Base-by-base conservation (phyloP, 2,797 vertebrate species). In the Huso huso region DNA sequence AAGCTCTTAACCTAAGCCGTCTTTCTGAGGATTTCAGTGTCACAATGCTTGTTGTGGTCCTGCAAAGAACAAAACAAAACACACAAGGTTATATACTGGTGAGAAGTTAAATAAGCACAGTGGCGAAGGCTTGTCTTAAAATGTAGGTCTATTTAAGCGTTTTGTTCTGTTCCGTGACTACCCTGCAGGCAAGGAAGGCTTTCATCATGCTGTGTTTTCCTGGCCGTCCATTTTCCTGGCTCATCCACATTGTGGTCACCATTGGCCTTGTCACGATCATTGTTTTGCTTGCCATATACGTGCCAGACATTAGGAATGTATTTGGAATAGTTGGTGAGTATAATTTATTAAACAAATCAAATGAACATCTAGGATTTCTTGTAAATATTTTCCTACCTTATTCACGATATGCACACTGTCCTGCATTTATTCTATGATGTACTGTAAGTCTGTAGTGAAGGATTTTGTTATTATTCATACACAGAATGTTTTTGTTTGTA, bases 261-360 rank as follows among this genome's bases (percentile, higher is more conserved):
- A 63, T 95, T 59, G 15, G 62, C 8, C 86, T 97, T 76, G 89
- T 95, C 68, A 51, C 82, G 6, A 61, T 87, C 68, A 89, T 96
- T 74, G 85, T 96, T 71, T 71, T 95, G 68, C 75, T 97, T 68
- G 93, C 95, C 49, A 83, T 96, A 74, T 94, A 91, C 4, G 90
- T 96, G 69, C 95, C 96, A 10, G 93, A 97, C 82, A 95, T 98
- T 76, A 92, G 83, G 73, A 92, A 92, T 37, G 80, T 98, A 1
- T 98, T 98, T 77, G 96, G 96, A 78, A 75, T 97, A 1, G 87
- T 97, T 63, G 96, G 95, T 97, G 87, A 83, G 94, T 86, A 55
- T 64, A 10, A 12, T 6, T 67, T 37, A 60, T 57, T 8, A 6
- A 11, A 12, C 13, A 37, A 37, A 37, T 37, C 23, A 37, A 37